phyloP scores from a whole-genome alignment of 2,888 invertebrate species.

The Hyles lineata region DNA sequence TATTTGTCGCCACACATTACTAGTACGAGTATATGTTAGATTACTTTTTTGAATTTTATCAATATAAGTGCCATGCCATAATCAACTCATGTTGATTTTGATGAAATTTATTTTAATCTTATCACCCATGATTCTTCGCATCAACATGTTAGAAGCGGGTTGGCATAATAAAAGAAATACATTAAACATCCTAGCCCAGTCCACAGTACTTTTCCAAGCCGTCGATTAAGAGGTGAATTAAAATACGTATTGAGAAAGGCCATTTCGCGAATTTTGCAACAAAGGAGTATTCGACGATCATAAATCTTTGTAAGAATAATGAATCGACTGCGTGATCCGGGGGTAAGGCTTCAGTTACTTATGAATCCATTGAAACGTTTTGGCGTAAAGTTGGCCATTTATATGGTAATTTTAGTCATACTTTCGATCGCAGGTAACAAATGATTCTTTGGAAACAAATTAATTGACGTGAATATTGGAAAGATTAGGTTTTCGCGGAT shows the following conservation, averaged over 20 bases:
- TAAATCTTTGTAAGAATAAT: constrained; percentile 58
- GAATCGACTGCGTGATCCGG: constrained; percentile 54
- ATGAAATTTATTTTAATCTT: too few species aligned
- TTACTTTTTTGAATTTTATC: too few species aligned
- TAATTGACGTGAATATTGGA: not conserved
- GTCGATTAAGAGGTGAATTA: constrained; percentile 1
- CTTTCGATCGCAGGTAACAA: constrained; percentile 14
- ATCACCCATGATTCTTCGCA: too few species aligned
- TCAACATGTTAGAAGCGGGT: too few species aligned
- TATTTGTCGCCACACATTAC: too few species aligned
- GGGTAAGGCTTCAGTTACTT: constrained; percentile 50
- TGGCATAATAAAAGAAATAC: too few species aligned
- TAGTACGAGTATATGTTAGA: too few species aligned
- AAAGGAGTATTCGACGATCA: constrained; percentile 50
- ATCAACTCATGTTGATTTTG: too few species aligned
- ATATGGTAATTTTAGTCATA: constrained; percentile 28
- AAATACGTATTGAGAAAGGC: constrained; percentile 19
- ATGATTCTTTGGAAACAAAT: not conserved
- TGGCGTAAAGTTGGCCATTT: constrained; percentile 30
- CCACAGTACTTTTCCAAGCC: not conserved
- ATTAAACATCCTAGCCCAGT: too few species aligned
- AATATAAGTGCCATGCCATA: too few species aligned
- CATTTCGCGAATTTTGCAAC: constrained; percentile 37
- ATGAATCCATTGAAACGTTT: constrained; percentile 47
- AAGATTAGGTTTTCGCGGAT: not conserved